Percentiles rank a stretch among this genome's conserved stretches.
Conservation (phyloP, 2,113 vertebrate species). For the Sapayoa aenigma region DNA sequence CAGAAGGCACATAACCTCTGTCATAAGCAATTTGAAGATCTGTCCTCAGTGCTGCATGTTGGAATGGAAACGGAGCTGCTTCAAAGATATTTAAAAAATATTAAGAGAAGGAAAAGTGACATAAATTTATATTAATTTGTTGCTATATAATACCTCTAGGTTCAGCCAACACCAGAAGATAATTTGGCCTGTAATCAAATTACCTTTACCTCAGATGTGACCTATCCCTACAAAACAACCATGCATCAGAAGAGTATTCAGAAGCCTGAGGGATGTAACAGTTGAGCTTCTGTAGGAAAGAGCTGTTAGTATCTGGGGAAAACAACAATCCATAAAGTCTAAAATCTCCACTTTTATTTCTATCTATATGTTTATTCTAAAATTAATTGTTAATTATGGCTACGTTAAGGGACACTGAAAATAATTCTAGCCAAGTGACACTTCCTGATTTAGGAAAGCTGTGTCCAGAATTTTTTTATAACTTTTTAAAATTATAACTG, state of each 20-base stretch:
- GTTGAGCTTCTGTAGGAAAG: neutral
- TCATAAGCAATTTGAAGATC: conserved; percentile 20
- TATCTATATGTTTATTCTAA: neutral
- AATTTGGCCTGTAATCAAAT: neutral
- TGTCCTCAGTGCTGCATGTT: neutral
- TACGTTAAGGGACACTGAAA: neutral
- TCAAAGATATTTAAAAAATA: conserved; percentile 18
- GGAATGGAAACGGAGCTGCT: neutral
- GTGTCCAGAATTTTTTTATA: neutral
- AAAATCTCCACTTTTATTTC: neutral
- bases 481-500: neutral
- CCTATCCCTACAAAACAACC: neutral
- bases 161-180: neutral
- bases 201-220: neutral
- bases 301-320: neutral
- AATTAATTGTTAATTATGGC: neutral
- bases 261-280: neutral
- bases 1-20: conserved; percentile 37
- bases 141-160: neutral
- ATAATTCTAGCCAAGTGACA: neutral
- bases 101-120: neutral
- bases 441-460: neutral
- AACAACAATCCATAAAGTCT: neutral
- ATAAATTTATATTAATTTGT: neutral
- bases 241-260: neutral